Evolutionary conservation across 2,888 invertebrate genomes (phyloP).

Genomic region (Phrixothrix hirtus): DNA sequence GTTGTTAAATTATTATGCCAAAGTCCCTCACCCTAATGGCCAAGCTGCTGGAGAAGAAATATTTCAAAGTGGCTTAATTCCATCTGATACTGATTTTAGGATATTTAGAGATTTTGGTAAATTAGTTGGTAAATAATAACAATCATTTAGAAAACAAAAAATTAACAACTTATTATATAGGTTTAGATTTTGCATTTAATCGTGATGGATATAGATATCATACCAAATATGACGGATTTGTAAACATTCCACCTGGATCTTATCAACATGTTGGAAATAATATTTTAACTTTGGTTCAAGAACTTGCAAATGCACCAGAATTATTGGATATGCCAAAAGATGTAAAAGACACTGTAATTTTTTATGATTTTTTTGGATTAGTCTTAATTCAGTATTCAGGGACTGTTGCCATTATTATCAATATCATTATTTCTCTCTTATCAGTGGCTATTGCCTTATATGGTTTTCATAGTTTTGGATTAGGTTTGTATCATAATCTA

Average conservation of each 20-base stretch:
- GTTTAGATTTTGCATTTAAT: constrained; percentile 66
- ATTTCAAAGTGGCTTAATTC: constrained; percentile 69
- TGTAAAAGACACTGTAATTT: constrained; percentile 59
- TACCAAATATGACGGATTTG: constrained; percentile 62
- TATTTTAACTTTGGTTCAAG: constrained; percentile 57
- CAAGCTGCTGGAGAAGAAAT: constrained; percentile 64
- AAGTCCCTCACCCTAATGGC: constrained; percentile 65
- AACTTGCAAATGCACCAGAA: constrained; percentile 48
- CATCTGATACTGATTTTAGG: constrained; percentile 81
- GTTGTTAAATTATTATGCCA: constrained; percentile 60
- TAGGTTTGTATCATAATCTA: constrained; percentile 8
- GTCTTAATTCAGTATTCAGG: constrained; percentile 69
- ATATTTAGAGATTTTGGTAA: constrained; percentile 74
- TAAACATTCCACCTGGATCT: constrained; percentile 61
- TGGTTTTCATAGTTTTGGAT: constrained; percentile 19
- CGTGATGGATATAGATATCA: constrained; percentile 69
- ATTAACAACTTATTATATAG: constrained; percentile 50
- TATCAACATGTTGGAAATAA: constrained; percentile 68
- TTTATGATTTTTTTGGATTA: constrained; percentile 73
- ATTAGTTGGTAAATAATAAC: constrained; percentile 57
- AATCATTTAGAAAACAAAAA: too few relatives aligned
- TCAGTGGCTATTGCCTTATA: constrained; percentile 48
- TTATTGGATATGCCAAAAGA: constrained; percentile 40
- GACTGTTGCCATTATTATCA: constrained; percentile 35
- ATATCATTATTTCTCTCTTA: constrained; percentile 40